Base-by-base conservation (phyloP, 2,113 vertebrate genomes). In the Campylorhamphus procurvoides region DNA sequence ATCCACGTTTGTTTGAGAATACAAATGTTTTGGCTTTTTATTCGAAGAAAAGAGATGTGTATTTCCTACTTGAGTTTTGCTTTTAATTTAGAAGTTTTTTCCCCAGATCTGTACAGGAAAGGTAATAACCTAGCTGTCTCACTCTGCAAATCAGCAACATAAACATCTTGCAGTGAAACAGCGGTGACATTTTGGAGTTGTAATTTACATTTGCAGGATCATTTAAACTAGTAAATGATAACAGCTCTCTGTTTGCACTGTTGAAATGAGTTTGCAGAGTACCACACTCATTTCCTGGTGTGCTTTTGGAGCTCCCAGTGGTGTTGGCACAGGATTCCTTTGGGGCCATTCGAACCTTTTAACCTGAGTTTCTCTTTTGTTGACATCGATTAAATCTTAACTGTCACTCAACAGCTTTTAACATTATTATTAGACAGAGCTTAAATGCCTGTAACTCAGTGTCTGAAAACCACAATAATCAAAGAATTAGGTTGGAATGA, bases 1-100 rank as follows among this genome's bases (percentile, higher is more conserved):
- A 46, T 58, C 6, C 0, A 0, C 0, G 0, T 58, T 58, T 89
- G 13, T 39, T 46, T 52, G 19, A 76, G 52, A 85, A 82, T 27
- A 55, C 7, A 63, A 37, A 50, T 67, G 27, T 55, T 46, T 27
- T 53, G 15, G 3, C 1, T 33, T 62, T 49, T 62, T 68, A 35
- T 62, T 79, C 58, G 79, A 91, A 77, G 22, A 31, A 40, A 66
- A 67, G 71, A 1, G 16, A 69, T 9, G 7, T 13, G 3, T 20
- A 33, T 87, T 89, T 66, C 14, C 49, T 11, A 46, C 4, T 3
- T 42, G 25, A n/a, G 9, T 53, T 80, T 33, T 52, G 33, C 8
- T 27, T 62, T 75, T 17, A 33, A 18, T 22, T 42, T 47, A 7
- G 4, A 44, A 35, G 5, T 17, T 16, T 18, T 72, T 76, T 92